Conservation (phyloP, 2,888 invertebrate genomes). For the Nephrotoma guestfalica region DNA sequence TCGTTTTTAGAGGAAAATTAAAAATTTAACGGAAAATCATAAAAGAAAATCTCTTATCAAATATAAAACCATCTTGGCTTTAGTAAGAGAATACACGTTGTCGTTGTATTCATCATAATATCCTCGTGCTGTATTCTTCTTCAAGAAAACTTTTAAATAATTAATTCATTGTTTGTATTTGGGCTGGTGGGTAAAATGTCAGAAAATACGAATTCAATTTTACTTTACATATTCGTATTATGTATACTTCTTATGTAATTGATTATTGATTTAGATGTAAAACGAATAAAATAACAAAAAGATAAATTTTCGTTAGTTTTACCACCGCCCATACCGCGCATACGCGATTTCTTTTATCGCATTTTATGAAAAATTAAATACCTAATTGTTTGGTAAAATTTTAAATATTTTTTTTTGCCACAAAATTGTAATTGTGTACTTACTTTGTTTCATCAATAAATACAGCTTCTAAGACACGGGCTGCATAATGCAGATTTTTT, state of each 20-base stretch:
- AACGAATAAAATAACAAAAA: not conserved
- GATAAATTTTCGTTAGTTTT: not conserved
- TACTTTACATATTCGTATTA: not conserved
- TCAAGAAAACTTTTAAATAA: not conserved
- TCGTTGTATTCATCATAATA: not conserved
- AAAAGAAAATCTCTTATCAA: not conserved
- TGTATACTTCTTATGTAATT: not conserved
- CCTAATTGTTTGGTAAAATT: not conserved
- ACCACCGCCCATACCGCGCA: not conserved
- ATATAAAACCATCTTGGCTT: not conserved
- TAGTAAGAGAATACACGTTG: not conserved
- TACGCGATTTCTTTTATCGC: not conserved
- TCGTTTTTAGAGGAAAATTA: not conserved
- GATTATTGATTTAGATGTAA: not conserved
- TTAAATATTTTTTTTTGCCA: not conserved
- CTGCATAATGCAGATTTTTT: slow-evolving; percentile 86
- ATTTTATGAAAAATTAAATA: not conserved
- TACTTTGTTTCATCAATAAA: slow-evolving; percentile 92
- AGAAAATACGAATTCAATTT: not conserved
- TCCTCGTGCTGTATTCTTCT: not conserved
- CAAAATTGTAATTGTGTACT: slow-evolving; percentile 28
- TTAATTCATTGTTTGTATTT: not conserved
- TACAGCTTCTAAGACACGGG: slow-evolving; percentile 81
- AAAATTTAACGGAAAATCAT: not conserved
- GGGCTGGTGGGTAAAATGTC: not conserved